These are phyloP conservation scores for Tiliacea citrago DNA, from an alignment of 2,888 invertebrate genomes.

Conservation along the genomic window DNA sequence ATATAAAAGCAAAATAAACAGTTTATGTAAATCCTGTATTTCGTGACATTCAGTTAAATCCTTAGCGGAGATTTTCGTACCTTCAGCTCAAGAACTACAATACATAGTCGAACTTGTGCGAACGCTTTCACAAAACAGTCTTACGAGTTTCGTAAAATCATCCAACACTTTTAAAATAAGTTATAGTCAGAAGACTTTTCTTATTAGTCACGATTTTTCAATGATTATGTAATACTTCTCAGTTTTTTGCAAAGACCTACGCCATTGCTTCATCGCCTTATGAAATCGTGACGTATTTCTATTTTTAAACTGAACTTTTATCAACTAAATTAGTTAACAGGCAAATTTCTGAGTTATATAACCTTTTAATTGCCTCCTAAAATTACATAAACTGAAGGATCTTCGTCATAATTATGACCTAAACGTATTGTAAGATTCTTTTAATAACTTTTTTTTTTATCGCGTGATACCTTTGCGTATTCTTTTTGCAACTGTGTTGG, in stretches of 20 bases:
- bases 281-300: constrained; percentile 29
- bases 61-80: neutral
- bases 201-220: neutral
- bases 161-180: neutral
- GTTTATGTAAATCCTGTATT: neutral
- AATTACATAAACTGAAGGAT: neutral
- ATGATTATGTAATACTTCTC: neutral
- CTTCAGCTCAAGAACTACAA: neutral
- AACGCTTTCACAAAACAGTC: neutral
- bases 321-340: constrained; percentile 14
- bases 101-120: neutral
- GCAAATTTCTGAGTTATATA: constrained; percentile 2
- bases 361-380: neutral
- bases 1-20: neutral
- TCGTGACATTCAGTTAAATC: neutral
- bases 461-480: constrained; percentile 16
- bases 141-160: neutral
- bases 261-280: constrained; percentile 1
- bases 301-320: constrained; percentile 17
- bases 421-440: constrained; percentile 10
- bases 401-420: constrained; percentile 6
- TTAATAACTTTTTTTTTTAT: constrained; percentile 3
- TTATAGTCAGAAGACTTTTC: neutral
- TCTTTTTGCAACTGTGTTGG: neutral
- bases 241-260: neutral